Conservation (phyloP, 2,113 vertebrate genomes). For the Barbus barbus region DNA sequence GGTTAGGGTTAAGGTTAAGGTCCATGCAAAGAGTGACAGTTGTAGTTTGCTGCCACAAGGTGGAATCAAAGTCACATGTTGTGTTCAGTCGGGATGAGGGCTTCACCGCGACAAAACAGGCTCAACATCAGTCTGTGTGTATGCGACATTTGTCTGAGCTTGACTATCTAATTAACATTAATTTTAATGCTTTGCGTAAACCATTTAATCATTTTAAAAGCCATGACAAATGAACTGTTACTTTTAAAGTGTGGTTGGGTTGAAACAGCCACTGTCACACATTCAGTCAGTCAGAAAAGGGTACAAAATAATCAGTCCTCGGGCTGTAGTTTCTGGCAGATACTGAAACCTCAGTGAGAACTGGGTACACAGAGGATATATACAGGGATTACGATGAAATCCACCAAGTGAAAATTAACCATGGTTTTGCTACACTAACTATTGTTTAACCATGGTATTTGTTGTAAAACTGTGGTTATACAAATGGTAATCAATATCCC, state of each 20-base stretch:
- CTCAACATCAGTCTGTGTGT: constrained; percentile 25
- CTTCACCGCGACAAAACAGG: constrained; percentile 8
- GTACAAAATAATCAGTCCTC: constrained; percentile 38
- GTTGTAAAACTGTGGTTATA: too few relatives aligned
- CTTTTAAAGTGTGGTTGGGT: constrained; percentile 24
- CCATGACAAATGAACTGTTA: not conserved
- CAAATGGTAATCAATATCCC: too few relatives aligned
- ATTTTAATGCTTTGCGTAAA: constrained; percentile 38
- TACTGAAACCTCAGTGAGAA: constrained; percentile 13
- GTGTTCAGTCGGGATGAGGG: not conserved
- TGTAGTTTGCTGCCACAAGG: constrained; percentile 60
- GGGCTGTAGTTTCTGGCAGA: constrained; percentile 35
- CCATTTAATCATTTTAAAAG: constrained; percentile 7
- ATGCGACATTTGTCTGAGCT: constrained; percentile 28
- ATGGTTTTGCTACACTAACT: too few relatives aligned
- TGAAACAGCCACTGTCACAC: not conserved
- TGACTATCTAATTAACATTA: constrained; percentile 41
- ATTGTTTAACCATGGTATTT: too few relatives aligned
- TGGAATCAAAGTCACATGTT: constrained; percentile 54
- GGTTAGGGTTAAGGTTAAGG: not conserved
- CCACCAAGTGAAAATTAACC: too few relatives aligned
- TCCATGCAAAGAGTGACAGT: constrained; percentile 1
- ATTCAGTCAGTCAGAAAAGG: not conserved
- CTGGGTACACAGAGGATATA: not conserved
- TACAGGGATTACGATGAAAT: constrained; percentile 14